Conservation (phyloP, 1,140 invertebrate genomes). For the Belonocnema kinseyi region DNA sequence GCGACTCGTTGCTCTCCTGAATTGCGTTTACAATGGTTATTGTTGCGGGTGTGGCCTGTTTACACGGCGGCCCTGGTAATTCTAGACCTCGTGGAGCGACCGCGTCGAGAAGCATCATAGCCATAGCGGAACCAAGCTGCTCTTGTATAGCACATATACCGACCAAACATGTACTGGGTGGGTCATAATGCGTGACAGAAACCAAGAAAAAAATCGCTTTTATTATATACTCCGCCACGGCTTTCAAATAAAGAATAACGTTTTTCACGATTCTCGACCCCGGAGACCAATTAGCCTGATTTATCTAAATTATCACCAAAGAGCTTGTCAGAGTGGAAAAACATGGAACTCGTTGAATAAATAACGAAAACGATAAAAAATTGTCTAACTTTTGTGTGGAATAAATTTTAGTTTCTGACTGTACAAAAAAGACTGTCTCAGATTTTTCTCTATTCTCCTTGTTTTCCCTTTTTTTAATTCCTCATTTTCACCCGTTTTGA, state of each 20-base stretch:
- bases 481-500: too few relatives aligned
- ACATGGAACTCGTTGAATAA: not conserved
- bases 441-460: too few relatives aligned
- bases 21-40: conserved; percentile 51
- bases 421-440: too few relatives aligned
- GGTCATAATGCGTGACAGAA: conserved; percentile 5
- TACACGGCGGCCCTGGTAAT: conserved; percentile 43
- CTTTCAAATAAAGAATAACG: conserved; percentile 24
- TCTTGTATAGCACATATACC: not conserved
- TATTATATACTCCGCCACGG: not conserved
- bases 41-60: conserved; percentile 49
- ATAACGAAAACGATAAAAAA: not conserved
- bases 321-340: not conserved
- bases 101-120: conserved; percentile 39
- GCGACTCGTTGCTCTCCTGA: conserved; percentile 45
- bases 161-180: conserved; percentile 11
- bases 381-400: not conserved
- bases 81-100: conserved; percentile 42
- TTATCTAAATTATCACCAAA: not conserved
- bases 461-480: too few relatives aligned
- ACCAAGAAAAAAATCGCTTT: conserved; percentile 15
- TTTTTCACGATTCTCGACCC: not conserved
- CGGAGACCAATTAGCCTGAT: conserved; percentile 7
- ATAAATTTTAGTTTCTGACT: too few relatives aligned
- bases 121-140: conserved; percentile 34